These are phyloP conservation scores for Caenorhabditis remanei DNA, from an alignment of 1,140 invertebrate genomes.

Conservation along the genomic window DNA sequence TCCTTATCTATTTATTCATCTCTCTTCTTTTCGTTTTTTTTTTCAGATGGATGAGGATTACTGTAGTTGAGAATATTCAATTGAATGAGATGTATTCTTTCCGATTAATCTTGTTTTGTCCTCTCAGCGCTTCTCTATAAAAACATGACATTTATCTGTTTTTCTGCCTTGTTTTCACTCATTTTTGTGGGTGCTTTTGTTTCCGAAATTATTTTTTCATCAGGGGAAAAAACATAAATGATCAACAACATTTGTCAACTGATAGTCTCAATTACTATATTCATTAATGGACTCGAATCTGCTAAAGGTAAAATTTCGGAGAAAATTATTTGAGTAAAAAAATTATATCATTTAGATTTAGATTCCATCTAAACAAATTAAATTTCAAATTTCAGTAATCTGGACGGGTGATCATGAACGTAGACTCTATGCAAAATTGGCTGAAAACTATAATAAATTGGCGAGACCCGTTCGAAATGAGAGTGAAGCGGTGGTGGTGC, in stretches of 20 bases:
- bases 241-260: neutral
- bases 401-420: constrained; percentile 80
- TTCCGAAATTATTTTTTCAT: neutral
- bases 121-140: neutral
- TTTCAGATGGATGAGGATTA: neutral
- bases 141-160: neutral
- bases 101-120: constrained; percentile 16
- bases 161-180: neutral
- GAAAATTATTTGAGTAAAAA: no score
- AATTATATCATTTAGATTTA: no score
- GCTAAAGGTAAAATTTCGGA: constrained; percentile 2
- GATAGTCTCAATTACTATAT: neutral
- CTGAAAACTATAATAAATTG: constrained; percentile 81
- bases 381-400: constrained; percentile 58
- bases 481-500: constrained; percentile 80
- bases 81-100: constrained; percentile 10
- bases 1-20: neutral
- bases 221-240: constrained; percentile 23
- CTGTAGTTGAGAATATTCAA: neutral
- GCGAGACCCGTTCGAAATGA: constrained; percentile 82
- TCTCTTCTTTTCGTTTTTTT: neutral
- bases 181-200: neutral
- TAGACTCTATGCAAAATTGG: constrained; percentile 80
- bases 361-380: no score
- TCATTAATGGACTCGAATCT: neutral